Evolutionary conservation across 2,888 invertebrate genomes (phyloP).

Genomic region (Luffia ferchaultella): DNA sequence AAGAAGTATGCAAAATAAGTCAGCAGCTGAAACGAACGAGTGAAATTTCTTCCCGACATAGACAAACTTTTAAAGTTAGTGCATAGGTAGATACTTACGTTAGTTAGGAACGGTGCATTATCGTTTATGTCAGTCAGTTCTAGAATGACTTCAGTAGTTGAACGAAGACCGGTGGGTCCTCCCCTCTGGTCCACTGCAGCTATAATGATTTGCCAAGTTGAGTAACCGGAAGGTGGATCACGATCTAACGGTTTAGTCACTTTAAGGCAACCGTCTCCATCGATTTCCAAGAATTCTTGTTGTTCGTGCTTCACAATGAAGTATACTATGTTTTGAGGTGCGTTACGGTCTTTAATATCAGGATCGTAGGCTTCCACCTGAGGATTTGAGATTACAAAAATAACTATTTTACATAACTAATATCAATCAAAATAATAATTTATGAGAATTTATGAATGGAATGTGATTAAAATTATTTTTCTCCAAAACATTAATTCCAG

Average conservation of each 20-base stretch:
- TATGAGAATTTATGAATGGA: too few species aligned
- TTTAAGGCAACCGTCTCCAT: constrained; percentile 77
- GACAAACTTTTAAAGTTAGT: too few species aligned
- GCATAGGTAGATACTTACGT: constrained; percentile 70
- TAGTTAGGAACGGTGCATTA: constrained; percentile 88
- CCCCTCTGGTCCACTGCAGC: constrained; percentile 80
- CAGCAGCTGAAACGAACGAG: too few species aligned
- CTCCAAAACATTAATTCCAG: too few species aligned
- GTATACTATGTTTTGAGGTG: constrained; percentile 81
- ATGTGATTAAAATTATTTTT: too few species aligned
- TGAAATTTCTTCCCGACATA: too few species aligned
- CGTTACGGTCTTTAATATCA: constrained; percentile 79
- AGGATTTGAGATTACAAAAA: not conserved
- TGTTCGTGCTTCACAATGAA: constrained; percentile 77
- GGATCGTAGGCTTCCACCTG: constrained; percentile 83
- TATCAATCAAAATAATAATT: too few species aligned
- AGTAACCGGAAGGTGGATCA: constrained; percentile 87
- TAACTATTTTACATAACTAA: too few species aligned
- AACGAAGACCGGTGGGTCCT: constrained; percentile 67
- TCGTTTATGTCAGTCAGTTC: constrained; percentile 88
- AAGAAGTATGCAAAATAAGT: too few species aligned
- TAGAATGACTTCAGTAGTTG: constrained; percentile 73
- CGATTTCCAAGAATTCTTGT: constrained; percentile 74
- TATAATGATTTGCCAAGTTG: constrained; percentile 78
- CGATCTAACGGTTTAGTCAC: constrained; percentile 84